phyloP scores from a whole-genome alignment of 1,140 invertebrate species.

The Babylonia areolata region DNA sequence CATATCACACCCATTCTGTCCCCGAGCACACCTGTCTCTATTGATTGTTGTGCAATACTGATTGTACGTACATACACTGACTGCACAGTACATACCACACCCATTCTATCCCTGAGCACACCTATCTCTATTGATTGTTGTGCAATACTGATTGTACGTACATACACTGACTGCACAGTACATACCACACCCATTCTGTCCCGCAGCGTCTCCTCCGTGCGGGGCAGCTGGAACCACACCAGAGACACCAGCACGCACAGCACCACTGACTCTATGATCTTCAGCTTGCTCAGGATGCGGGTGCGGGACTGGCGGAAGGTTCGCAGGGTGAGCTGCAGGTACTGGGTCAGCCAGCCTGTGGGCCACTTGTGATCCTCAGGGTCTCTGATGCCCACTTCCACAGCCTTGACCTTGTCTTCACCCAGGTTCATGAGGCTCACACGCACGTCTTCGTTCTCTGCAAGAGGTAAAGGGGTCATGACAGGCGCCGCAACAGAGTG shows the following conservation, averaged over 20 bases:
- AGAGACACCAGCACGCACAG: slow-evolving; percentile 86
- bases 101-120: slow-evolving; percentile 88
- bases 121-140: no score
- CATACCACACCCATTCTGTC: slow-evolving; percentile 87
- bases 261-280: slow-evolving; percentile 88
- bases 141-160: no score
- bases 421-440: slow-evolving; percentile 55
- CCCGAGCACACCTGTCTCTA: no score
- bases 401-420: background rate
- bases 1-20: no score
- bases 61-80: no score
- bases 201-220: slow-evolving; percentile 85
- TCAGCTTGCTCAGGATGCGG: slow-evolving; percentile 87
- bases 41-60: no score
- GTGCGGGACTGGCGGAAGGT: slow-evolving; percentile 88
- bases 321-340: slow-evolving; percentile 85
- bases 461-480: no score
- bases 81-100: slow-evolving; percentile 78
- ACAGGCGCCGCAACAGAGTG: no score
- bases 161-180: background rate
- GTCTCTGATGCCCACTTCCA: background rate
- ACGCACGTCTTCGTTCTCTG: slow-evolving; percentile 51
- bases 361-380: slow-evolving; percentile 80
- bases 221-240: slow-evolving; percentile 87
- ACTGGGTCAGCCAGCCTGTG: slow-evolving; percentile 88